Evolutionary conservation across 92 coral and sea anemone species (phyloP), one percentile per base, ranked within the genome.

Genomic region (Parazoanthus atlanticus): DNA sequence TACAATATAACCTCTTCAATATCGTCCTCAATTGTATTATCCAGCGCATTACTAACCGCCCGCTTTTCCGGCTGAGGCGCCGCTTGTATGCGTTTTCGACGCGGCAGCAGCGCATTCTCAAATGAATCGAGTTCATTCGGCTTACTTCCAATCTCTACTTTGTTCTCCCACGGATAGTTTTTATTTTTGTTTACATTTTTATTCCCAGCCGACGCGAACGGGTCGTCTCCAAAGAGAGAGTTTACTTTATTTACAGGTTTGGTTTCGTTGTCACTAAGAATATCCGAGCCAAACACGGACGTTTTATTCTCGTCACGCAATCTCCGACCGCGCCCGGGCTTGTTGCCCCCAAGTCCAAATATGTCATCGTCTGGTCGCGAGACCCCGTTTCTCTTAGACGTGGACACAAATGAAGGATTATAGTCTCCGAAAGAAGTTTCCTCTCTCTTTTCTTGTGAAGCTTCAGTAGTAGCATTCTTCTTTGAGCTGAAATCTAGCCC

Each of bases 1-100:
- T 87, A 96, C 83, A 97, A 86, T 36, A 94, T 94, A 49, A 97
- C 94, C 81, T 97, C 99, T 70, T 97, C 98, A 47, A 97, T 93
- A 33, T 97, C 99, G 40, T 96, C 98, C 66, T 97, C 98, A 29
- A 94, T 33, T 36, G 93, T 90, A 21, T 93, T 95, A 32, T 91
- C 94, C 28, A 97, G 66, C 32, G 90, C 94, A 79, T 91, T 97
- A 56, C 93, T 88, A 26, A 97, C 91, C 1, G 94, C 99, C 61
- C 95, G 93, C 69, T 85, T 92, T 81, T 93, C 95, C 41, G 94
- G 84, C 58, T 93, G 93, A 28, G 89, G 92, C 29, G 88, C 93
- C 32, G 85, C 91, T 28, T 91, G 97, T 58, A 92, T 69, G 34
- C 72, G 94, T 76, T 79, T 91, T 88, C 94, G 78, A 5, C 93